phyloP scores from a whole-genome alignment of 2,797 vertebrate genomes.

The Cossypha dichroa region DNA sequence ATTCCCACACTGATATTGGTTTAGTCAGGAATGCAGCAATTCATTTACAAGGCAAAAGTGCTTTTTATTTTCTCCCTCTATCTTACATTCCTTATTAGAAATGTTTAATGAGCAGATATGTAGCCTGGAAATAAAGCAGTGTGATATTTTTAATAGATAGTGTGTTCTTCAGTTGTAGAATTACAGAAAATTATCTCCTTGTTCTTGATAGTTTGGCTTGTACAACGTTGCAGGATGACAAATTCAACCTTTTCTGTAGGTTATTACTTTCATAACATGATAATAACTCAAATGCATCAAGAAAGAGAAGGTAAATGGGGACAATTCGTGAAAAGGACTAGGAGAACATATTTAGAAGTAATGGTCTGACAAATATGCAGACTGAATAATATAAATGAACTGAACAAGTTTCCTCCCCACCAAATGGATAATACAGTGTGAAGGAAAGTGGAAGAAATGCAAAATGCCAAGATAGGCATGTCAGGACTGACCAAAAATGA shows the following conservation, averaged over 20 bases:
- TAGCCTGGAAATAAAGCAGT: constrained; percentile 10
- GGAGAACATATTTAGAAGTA: constrained; percentile 18
- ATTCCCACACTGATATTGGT: constrained; percentile 53
- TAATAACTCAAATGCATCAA: constrained; percentile 5
- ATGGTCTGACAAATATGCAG: neutral
- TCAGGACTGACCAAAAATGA: constrained; percentile 37
- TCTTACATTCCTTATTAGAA: constrained; percentile 40
- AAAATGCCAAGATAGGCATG: neutral
- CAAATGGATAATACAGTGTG: neutral
- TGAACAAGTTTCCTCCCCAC: neutral
- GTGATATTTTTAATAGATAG: neutral
- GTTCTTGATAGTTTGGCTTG: neutral
- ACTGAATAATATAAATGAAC: neutral
- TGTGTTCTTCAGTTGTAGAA: neutral
- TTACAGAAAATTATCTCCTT: constrained; percentile 24
- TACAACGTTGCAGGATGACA: neutral
- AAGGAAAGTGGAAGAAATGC: constrained; percentile 33
- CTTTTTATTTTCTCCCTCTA: constrained; percentile 12
- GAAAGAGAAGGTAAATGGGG: neutral
- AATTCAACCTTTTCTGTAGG: neutral
- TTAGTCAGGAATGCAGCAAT: constrained; percentile 61
- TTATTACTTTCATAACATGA: neutral
- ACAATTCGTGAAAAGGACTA: neutral
- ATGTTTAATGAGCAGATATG: neutral
- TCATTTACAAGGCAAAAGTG: constrained; percentile 43